phyloP scores from a whole-genome alignment of 2,113 vertebrate genomes.

The Scopus umbretta region DNA sequence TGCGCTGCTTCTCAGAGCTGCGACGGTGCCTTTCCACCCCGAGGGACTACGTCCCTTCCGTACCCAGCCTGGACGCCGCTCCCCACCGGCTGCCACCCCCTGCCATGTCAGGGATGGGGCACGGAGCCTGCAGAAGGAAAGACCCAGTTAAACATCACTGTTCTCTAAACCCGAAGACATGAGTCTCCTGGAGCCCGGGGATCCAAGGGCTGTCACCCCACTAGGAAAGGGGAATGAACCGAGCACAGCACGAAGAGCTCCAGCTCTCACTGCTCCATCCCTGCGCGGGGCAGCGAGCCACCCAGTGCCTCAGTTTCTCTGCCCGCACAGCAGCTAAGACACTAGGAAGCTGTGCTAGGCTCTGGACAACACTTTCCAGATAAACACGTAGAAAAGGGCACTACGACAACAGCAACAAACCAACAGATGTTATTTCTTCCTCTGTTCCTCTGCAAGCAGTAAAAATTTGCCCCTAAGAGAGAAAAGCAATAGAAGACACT shows the following conservation, averaged over 20 bases:
- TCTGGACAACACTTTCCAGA: accelerated
- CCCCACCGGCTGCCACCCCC: neutral
- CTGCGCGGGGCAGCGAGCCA: accelerated
- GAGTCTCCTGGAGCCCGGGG: neutral
- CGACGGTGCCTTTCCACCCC: accelerated
- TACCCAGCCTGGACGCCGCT: neutral
- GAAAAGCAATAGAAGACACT: neutral
- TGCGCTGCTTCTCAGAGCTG: accelerated
- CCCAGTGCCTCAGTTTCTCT: neutral
- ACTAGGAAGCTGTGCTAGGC: accelerated
- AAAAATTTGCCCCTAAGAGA: neutral
- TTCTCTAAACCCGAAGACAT: accelerated
- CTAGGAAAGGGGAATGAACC: accelerated
- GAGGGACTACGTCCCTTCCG: accelerated
- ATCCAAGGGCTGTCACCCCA: accelerated
- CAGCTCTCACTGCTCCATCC: neutral
- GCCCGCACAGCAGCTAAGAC: neutral
- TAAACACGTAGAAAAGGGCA: accelerated
- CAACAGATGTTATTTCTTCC: neutral
- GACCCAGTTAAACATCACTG: accelerated
- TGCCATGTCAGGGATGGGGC: neutral
- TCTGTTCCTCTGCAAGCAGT: neutral
- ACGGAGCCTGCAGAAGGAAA: too few species aligned
- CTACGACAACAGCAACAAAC: accelerated
- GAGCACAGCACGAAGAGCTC: accelerated